phyloP scores from a whole-genome alignment of 2,797 vertebrate genomes.

The Rhadinocentrus ornatus region DNA sequence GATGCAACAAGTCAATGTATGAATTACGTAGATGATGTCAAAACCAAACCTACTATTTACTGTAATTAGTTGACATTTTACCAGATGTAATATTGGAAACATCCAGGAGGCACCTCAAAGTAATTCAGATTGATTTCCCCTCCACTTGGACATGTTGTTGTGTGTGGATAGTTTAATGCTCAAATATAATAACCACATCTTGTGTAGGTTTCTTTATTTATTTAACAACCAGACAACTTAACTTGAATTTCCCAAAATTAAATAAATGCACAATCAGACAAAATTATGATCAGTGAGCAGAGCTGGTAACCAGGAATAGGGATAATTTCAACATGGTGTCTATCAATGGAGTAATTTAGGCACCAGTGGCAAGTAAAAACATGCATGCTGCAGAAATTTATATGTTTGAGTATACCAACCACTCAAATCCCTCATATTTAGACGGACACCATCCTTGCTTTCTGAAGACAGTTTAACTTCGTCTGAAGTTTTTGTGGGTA shows the following conservation, averaged over 20 bases:
- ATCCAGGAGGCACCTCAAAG: slow-evolving; percentile 40
- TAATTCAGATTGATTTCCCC: slow-evolving; percentile 56
- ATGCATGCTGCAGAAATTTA: background rate
- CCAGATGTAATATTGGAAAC: slow-evolving; percentile 42
- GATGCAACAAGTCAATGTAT: slow-evolving; percentile 13
- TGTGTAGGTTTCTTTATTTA: slow-evolving; percentile 31
- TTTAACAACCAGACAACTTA: slow-evolving; percentile 27
- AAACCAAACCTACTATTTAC: slow-evolving; percentile 44
- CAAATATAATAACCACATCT: slow-evolving; percentile 37
- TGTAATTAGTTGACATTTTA: slow-evolving; percentile 50
- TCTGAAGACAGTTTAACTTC: background rate
- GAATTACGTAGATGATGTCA: slow-evolving; percentile 48
- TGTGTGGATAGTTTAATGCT: slow-evolving; percentile 39
- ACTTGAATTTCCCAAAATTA: slow-evolving; percentile 34
- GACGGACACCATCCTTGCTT: background rate
- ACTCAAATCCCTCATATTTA: background rate
- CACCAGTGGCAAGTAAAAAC: no score
- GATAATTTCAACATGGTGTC: background rate
- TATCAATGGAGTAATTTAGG: slow-evolving; percentile 27
- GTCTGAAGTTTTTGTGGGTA: background rate
- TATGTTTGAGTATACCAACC: background rate
- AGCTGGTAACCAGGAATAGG: slow-evolving; percentile 1
- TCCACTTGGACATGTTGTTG: slow-evolving; percentile 33
- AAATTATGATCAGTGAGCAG: slow-evolving; percentile 41
- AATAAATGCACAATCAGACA: slow-evolving; percentile 47